Percentiles rank a stretch among this genome's conserved stretches.
These are phyloP conservation scores for Drosophila percnosoma DNA, from an alignment of 2,888 invertebrate species.

Conservation along the genomic window DNA sequence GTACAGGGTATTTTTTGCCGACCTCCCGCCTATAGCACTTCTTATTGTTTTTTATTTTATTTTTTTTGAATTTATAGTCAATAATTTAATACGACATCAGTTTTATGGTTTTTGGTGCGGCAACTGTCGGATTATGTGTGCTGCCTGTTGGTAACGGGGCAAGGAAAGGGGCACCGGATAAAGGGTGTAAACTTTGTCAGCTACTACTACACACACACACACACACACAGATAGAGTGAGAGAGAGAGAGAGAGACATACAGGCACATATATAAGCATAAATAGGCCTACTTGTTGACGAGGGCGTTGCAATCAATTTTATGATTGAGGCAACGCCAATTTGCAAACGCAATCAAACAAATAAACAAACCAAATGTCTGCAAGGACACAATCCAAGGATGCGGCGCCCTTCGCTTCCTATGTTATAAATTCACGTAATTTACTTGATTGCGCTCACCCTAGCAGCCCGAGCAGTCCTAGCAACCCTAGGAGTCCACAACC, in stretches of 20 bases:
- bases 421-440: conserved; percentile 67
- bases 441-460: conserved; percentile 50
- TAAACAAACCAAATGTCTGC: conserved; percentile 32
- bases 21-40: neutral
- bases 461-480: conserved; percentile 24
- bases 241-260: neutral
- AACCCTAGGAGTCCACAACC: conserved; percentile 3
- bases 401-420: conserved; percentile 42
- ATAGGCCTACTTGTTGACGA: conserved; percentile 56
- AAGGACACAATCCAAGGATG: conserved; percentile 24
- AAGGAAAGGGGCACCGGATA: neutral
- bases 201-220: conserved; percentile 2
- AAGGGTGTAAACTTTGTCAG: conserved; percentile 8
- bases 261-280: conserved; percentile 8
- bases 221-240: neutral
- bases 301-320: conserved; percentile 59
- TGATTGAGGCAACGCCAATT: conserved; percentile 61
- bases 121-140: conserved; percentile 28
- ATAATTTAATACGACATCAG: conserved; percentile 65
- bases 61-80: conserved; percentile 55
- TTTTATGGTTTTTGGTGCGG: conserved; percentile 62
- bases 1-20: conserved; percentile 4
- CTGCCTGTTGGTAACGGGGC: neutral
- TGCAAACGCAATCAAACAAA: conserved; percentile 60
- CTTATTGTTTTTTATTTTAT: conserved; percentile 14